Conservation (phyloP, 2,888 invertebrate species). For the Cetonia aurata region DNA sequence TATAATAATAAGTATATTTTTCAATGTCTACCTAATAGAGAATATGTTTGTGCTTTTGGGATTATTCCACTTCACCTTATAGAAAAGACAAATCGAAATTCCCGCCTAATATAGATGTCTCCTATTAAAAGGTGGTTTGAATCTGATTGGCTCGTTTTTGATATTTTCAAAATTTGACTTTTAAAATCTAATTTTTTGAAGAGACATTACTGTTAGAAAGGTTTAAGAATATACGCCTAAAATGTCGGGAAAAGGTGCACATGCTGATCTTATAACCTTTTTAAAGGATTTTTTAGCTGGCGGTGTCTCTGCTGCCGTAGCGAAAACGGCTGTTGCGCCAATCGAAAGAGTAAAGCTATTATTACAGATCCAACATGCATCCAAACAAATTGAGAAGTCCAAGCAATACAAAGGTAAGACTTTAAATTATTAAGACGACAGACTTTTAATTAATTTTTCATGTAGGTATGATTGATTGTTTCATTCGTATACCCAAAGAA, state of each 20-base stretch:
- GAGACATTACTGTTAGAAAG: neutral
- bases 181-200: conserved; percentile 7
- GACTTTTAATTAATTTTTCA: conserved; percentile 1
- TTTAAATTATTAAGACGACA: neutral
- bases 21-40: no score
- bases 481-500: conserved; percentile 87
- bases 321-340: conserved; percentile 95
- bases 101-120: conserved; percentile 16
- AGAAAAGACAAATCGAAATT: no score
- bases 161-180: conserved; percentile 29
- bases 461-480: conserved; percentile 83
- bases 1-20: no score
- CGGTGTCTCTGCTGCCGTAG: conserved; percentile 92
- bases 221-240: neutral
- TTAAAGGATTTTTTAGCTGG: conserved; percentile 92
- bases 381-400: conserved; percentile 87
- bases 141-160: conserved; percentile 20
- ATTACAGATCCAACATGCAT: conserved; percentile 94
- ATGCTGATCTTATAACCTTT: conserved; percentile 84
- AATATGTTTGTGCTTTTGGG: no score
- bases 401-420: conserved; percentile 82
- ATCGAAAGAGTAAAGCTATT: conserved; percentile 95
- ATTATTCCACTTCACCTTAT: no score
- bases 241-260: conserved; percentile 5
- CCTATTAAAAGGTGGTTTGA: neutral